These are phyloP conservation scores for Protodeltote pygarga DNA, from an alignment of 2,888 invertebrate genomes.

Conservation along the genomic window DNA sequence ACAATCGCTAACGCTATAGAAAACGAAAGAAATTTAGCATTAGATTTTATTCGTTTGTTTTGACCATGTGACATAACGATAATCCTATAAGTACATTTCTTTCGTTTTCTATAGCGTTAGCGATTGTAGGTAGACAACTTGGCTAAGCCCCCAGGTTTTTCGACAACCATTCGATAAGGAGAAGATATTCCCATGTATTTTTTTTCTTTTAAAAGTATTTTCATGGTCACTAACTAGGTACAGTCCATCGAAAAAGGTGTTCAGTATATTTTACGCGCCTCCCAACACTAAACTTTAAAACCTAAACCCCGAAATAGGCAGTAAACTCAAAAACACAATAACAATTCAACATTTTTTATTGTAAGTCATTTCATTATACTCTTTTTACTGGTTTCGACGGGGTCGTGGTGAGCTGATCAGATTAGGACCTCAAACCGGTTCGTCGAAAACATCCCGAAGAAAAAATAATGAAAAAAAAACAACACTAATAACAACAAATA, in stretches of 20 bases:
- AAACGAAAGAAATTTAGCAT: too few relatives aligned
- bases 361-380: constrained; percentile 58
- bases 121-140: too few relatives aligned
- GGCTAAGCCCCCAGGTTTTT: too few relatives aligned
- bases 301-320: constrained; percentile 44
- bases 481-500: constrained; percentile 86
- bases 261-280: constrained; percentile 5
- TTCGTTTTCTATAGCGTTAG: too few relatives aligned
- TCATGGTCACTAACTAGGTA: too few relatives aligned
- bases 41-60: too few relatives aligned
- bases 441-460: constrained; percentile 77
- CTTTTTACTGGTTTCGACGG: constrained; percentile 54
- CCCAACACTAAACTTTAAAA: constrained; percentile 23
- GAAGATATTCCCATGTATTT: too few relatives aligned
- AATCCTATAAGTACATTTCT: too few relatives aligned
- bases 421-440: constrained; percentile 81
- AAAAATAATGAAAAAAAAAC: constrained; percentile 73
- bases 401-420: constrained; percentile 83
- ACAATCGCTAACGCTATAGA: too few relatives aligned
- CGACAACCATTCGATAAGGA: too few relatives aligned
- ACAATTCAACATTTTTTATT: constrained; percentile 51
- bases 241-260: neutral
- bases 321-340: constrained; percentile 45
- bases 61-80: too few relatives aligned
- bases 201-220: too few relatives aligned